These are phyloP conservation scores for Aleiodes alternator DNA, from an alignment of 2,888 invertebrate genomes.

Conservation along the genomic window DNA sequence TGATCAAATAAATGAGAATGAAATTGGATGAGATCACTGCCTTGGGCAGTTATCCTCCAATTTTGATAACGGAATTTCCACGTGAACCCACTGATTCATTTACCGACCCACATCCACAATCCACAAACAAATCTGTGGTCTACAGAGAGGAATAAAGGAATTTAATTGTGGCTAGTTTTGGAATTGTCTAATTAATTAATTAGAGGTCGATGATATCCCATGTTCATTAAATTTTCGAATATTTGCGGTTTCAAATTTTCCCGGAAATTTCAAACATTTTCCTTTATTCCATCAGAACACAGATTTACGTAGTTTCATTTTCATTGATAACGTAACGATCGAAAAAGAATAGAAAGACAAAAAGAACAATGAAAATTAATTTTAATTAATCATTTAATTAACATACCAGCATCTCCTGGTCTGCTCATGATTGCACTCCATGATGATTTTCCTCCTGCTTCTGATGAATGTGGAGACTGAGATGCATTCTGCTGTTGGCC, in stretches of 20 bases:
- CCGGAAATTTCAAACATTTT: no score
- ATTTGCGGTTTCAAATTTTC: no score
- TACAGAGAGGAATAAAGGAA: slow-evolving; percentile 16
- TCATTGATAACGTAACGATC: slow-evolving; percentile 11
- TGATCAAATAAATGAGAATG: not conserved
- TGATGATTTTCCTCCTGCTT: slow-evolving; percentile 72
- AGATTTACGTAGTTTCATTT: slow-evolving; percentile 8
- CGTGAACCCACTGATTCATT: slow-evolving; percentile 5
- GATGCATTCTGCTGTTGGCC: slow-evolving; percentile 69
- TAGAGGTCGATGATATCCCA: no score
- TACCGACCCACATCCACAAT: slow-evolving; percentile 40
- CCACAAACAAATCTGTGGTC: slow-evolving; percentile 29
- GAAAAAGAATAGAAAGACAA: slow-evolving; percentile 1
- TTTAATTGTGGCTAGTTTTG: not conserved
- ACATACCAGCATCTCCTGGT: slow-evolving; percentile 72
- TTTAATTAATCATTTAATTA: not conserved
- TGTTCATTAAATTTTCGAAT: no score
- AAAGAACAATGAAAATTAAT: not conserved
- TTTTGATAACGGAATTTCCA: not conserved
- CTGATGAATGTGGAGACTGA: slow-evolving; percentile 68
- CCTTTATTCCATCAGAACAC: slow-evolving; percentile 22
- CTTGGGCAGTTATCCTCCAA: no score
- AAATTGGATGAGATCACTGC: no score
- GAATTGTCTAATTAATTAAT: no score
- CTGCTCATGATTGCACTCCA: slow-evolving; percentile 75